These are phyloP conservation scores for Andrena marginata DNA, from an alignment of 2,888 invertebrate species.

Conservation along the genomic window DNA sequence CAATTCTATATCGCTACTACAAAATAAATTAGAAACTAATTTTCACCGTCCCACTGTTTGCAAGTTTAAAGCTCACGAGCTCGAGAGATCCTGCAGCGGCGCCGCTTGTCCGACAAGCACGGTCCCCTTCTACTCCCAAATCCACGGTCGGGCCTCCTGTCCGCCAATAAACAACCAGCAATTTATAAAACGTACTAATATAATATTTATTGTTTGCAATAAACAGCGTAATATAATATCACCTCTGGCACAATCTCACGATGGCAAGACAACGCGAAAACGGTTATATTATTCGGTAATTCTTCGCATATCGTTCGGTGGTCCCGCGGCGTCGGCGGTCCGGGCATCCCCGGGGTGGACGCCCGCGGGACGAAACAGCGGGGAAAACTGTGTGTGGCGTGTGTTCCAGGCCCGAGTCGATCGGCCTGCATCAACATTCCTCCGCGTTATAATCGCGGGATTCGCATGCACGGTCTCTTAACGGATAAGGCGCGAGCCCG, in stretches of 20 bases:
- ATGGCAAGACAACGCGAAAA: slow-evolving; percentile 84
- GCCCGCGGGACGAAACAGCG: slow-evolving; percentile 39
- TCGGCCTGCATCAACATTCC: slow-evolving; percentile 52
- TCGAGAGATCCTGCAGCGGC: too few relatives aligned
- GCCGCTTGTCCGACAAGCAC: neutral
- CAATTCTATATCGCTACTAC: too few relatives aligned
- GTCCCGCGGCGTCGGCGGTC: slow-evolving; percentile 30
- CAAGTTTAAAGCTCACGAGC: too few relatives aligned
- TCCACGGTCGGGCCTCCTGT: too few relatives aligned
- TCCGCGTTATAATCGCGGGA: slow-evolving; percentile 64
- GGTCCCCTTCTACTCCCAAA: neutral
- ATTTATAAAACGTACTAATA: slow-evolving; percentile 85
- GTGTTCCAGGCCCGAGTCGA: slow-evolving; percentile 7
- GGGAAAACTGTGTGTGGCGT: slow-evolving; percentile 3
- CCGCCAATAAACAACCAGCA: slow-evolving; percentile 14
- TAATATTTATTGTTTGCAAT: slow-evolving; percentile 85
- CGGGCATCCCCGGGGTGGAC: neutral
- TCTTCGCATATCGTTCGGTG: slow-evolving; percentile 56
- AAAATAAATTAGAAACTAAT: too few relatives aligned
- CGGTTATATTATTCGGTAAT: slow-evolving; percentile 63
- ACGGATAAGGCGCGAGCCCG: slow-evolving; percentile 70
- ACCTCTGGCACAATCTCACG: slow-evolving; percentile 85
- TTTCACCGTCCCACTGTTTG: too few relatives aligned
- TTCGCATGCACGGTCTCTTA: slow-evolving; percentile 67
- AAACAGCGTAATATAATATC: slow-evolving; percentile 85